Percentiles rank a stretch among this genome's conserved stretches.
These are phyloP conservation scores for Chelonus insularis DNA, from an alignment of 1,140 invertebrate genomes.

Conservation along the genomic window DNA sequence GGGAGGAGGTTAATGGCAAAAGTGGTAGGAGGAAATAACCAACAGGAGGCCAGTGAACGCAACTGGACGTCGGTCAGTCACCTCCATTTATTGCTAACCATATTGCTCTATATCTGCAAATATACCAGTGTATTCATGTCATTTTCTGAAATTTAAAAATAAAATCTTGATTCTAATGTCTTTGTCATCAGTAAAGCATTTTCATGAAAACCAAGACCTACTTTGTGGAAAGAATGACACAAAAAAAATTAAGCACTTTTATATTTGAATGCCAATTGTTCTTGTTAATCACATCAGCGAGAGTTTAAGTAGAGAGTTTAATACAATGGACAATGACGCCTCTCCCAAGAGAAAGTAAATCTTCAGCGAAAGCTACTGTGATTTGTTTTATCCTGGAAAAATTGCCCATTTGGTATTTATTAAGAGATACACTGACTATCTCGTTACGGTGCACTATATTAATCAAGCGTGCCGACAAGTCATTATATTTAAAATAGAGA, in stretches of 20 bases:
- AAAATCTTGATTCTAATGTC: no score
- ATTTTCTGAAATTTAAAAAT: no score
- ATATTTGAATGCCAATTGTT: constrained; percentile 9
- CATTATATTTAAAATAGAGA: background rate
- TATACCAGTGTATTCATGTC: no score
- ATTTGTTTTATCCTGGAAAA: constrained; percentile 3
- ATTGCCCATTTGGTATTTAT: background rate
- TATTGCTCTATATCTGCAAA: constrained; percentile 55
- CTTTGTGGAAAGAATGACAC: background rate
- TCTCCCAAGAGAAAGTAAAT: constrained; percentile 38
- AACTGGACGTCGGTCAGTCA: constrained; percentile 59
- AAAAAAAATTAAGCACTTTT: constrained; percentile 13
- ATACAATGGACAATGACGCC: constrained; percentile 33
- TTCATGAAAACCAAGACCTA: no score
- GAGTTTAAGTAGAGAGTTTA: constrained; percentile 16
- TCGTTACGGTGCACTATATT: background rate
- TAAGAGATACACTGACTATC: background rate
- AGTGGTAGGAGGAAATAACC: constrained; percentile 29
- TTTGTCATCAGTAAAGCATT: no score
- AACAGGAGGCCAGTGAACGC: constrained; percentile 55
- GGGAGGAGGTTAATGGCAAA: constrained; percentile 15
- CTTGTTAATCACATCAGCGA: background rate
- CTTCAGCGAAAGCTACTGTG: constrained; percentile 32
- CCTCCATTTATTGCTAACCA: constrained; percentile 48
- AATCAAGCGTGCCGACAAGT: background rate